Evolutionary conservation across 23 tunicate genomes (phyloP), one percentile per base, ranked within the genome.

Genomic region (Halocynthia roretzi): DNA sequence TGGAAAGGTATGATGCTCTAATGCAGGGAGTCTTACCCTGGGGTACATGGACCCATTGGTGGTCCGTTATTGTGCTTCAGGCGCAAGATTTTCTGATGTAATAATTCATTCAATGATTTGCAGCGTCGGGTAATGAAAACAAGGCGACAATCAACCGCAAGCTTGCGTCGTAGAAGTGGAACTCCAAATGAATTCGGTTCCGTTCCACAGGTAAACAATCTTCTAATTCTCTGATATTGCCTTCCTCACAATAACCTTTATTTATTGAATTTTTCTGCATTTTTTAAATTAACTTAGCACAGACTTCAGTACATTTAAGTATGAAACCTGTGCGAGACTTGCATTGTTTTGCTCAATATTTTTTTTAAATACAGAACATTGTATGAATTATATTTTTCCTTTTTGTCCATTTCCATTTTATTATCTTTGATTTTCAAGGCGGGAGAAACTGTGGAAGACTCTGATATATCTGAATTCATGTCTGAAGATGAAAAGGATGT

Each of bases 81-180:
- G 4, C 4, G n/a, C 18, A 1, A 60, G 17, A 15, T n/a, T 18
- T 4, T 60, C 64, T 4, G 17, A 15, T 60, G 64, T 60, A 15
- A 60, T 60, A 4, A 15, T 60, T 60, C 64, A 2, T 12, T 19
- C 15, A 67, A 40, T 14, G 17, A 14, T 1, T 58, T 58, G 2
- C 63, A 71, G 76, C 76, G 61, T 14, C 44, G 44, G 14, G 61
- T 71, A 10, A 54, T 54, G 63, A 74, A 74, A 74, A 54, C 78
- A 48, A 52, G 78, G 5, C 62, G 78, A 6, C 56, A 23, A 50
- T 74, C 78, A 54, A 54, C 64, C 5, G 70, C 70, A 65, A 65
- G 70, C 31, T 15, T 15, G 10, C 22, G 70, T 9, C n/a, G 70
- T 9, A 65, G 31, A 65, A 65, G 70, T 2, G 48, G 22, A 20